A percentile compares a stretch with the other conserved stretches of the same genome.
phyloP scores from a whole-genome alignment of 2,113 vertebrate genomes.

The Syngnathus scovelli region DNA sequence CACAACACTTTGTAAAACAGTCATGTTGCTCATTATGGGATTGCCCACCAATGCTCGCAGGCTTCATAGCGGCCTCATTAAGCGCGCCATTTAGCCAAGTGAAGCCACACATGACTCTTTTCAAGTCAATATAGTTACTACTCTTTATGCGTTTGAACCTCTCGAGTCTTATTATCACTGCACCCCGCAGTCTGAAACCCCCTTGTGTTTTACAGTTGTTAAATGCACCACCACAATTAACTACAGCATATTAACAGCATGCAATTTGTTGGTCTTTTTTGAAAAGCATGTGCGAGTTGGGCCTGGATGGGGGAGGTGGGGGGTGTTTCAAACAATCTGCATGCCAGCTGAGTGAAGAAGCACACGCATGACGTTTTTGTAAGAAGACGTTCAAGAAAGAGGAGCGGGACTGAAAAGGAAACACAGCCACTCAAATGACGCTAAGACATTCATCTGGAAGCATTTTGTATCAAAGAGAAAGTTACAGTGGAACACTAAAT shows the following conservation, averaged over 20 bases:
- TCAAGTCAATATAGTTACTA: constrained; percentile 27
- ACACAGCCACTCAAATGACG: constrained; percentile 4
- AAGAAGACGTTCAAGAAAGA: not conserved
- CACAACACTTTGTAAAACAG: constrained; percentile 1
- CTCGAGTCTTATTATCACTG: constrained; percentile 36
- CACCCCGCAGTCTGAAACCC: constrained; percentile 46
- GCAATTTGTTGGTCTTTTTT: constrained; percentile 35
- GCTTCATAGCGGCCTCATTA: constrained; percentile 48
- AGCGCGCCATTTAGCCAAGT: constrained; percentile 44
- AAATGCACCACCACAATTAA: constrained; percentile 31
- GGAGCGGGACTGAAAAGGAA: not conserved
- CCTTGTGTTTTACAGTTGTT: constrained; percentile 33
- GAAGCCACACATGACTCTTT: constrained; percentile 24
- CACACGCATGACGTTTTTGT: constrained; percentile 7
- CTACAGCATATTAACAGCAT: constrained; percentile 48
- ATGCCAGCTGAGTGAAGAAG: constrained; percentile 30
- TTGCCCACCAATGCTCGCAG: not conserved
- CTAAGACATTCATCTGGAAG: constrained; percentile 51
- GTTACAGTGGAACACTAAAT: constrained; percentile 28
- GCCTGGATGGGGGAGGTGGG: not conserved
- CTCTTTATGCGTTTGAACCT: constrained; percentile 26
- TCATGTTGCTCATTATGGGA: constrained; percentile 19
- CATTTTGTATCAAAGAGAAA: constrained; percentile 47
- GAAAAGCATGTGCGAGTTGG: constrained; percentile 25
- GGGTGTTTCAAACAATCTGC: constrained; percentile 30